Evolutionary conservation across 2,888 invertebrate genomes (phyloP).

Genomic region (Nemapogon koenigi): DNA sequence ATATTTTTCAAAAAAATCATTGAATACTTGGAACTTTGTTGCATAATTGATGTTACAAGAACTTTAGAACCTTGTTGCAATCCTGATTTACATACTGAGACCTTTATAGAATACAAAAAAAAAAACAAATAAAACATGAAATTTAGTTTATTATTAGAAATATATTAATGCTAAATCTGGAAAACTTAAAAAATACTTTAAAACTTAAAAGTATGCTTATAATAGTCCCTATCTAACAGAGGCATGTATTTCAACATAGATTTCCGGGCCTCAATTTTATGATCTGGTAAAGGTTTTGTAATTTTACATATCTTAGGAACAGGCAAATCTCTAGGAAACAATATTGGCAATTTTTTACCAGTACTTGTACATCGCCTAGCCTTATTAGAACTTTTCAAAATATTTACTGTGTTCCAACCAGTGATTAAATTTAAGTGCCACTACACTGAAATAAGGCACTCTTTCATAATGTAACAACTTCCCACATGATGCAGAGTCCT

Average conservation of each 20-base stretch:
- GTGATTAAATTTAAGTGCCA: constrained; percentile 8
- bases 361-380: neutral
- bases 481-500: constrained; percentile 3
- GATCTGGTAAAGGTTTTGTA: neutral
- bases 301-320: neutral
- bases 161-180: no score
- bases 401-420: constrained; percentile 6
- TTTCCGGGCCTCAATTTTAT: neutral
- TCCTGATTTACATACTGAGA: no score
- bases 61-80: no score
- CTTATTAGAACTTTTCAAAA: constrained; percentile 1
- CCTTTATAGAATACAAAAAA: no score
- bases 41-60: no score
- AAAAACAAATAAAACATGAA: no score
- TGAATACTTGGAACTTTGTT: no score
- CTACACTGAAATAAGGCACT: constrained; percentile 5
- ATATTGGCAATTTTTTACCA: neutral
- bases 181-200: no score
- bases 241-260: neutral
- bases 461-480: constrained; percentile 4
- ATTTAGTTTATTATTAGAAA: no score
- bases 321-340: neutral
- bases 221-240: neutral
- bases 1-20: no score
- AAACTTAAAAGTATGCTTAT: no score